phyloP scores from a whole-genome alignment of 1,140 invertebrate species.

The Frieseomelitta varia region DNA sequence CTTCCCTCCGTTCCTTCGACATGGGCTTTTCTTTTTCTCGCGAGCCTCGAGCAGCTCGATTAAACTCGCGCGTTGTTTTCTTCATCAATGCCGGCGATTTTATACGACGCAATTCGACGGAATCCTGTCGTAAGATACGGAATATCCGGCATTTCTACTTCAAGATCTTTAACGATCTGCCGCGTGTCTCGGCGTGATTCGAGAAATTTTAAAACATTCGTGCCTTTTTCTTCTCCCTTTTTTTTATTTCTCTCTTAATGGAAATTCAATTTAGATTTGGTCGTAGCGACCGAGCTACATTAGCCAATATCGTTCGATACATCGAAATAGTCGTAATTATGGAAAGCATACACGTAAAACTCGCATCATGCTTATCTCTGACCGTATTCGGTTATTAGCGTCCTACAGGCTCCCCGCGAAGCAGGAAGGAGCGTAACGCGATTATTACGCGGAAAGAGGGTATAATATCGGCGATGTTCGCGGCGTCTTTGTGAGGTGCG shows the following conservation, averaged over 20 bases:
- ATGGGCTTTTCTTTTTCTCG: neutral
- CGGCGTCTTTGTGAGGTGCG: conserved; percentile 21
- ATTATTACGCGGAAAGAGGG: conserved; percentile 30
- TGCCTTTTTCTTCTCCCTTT: neutral
- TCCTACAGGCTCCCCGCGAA: conserved; percentile 22
- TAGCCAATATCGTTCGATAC: conserved; percentile 23
- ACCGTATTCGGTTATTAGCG: conserved; percentile 8
- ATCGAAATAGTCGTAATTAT: conserved; percentile 48
- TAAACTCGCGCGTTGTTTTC: neutral
- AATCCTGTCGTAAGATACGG: neutral
- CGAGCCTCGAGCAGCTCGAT: neutral
- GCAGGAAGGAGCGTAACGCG: conserved; percentile 13
- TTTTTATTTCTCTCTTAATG: neutral
- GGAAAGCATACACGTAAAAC: neutral
- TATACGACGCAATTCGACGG: conserved; percentile 2
- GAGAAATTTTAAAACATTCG: neutral
- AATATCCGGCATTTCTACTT: neutral
- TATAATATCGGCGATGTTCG: conserved; percentile 14
- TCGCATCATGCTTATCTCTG: conserved; percentile 11
- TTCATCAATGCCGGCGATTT: conserved; percentile 11
- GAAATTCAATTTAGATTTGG: conserved; percentile 55
- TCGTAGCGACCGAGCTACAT: neutral
- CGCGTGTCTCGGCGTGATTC: neutral
- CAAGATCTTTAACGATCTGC: neutral
- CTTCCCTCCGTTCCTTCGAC: neutral